These are phyloP conservation scores for Chascanopsetta lugubris DNA, from an alignment of 2,113 vertebrate species.

Conservation along the genomic window DNA sequence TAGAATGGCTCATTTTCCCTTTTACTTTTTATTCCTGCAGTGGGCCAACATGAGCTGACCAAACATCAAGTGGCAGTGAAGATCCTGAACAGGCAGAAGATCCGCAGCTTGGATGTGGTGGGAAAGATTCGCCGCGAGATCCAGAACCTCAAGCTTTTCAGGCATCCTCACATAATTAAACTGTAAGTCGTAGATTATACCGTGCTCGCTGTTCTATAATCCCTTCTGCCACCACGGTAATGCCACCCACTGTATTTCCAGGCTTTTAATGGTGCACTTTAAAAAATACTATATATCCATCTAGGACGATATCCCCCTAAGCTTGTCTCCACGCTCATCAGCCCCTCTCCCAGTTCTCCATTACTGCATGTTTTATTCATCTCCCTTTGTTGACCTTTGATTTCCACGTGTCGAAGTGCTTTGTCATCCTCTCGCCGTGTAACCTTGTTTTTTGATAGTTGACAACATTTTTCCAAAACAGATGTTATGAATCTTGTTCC, in stretches of 20 bases:
- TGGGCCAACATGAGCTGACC: conserved; percentile 96
- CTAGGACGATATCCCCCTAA: conserved; percentile 49
- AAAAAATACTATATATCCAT: conserved; percentile 51
- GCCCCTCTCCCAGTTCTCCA: not conserved
- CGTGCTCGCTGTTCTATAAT: conserved; percentile 44
- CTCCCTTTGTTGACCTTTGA: conserved; percentile 6
- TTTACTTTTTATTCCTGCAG: conserved; percentile 68
- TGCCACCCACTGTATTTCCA: conserved; percentile 68
- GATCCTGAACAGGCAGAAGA: conserved; percentile 98
- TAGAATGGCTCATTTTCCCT: not conserved
- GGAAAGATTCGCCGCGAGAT: conserved; percentile 98
- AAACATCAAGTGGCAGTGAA: conserved; percentile 99
- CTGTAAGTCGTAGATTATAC: conserved; percentile 86
- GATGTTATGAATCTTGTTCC: not conserved
- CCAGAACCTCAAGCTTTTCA: conserved; percentile 98
- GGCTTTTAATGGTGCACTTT: conserved; percentile 54
- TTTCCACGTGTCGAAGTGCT: conserved; percentile 18
- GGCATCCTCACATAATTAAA: conserved; percentile 99
- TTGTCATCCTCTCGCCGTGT: not conserved
- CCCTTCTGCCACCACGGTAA: conserved; percentile 50
- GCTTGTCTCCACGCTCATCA: conserved; percentile 29
- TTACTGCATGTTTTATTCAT: conserved; percentile 32
- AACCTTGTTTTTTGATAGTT: conserved; percentile 1
- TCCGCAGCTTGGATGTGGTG: conserved; percentile 97
- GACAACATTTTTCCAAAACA: no score